Evolutionary conservation across 2,888 invertebrate genomes (phyloP).

Genomic region (Acronicta alni): DNA sequence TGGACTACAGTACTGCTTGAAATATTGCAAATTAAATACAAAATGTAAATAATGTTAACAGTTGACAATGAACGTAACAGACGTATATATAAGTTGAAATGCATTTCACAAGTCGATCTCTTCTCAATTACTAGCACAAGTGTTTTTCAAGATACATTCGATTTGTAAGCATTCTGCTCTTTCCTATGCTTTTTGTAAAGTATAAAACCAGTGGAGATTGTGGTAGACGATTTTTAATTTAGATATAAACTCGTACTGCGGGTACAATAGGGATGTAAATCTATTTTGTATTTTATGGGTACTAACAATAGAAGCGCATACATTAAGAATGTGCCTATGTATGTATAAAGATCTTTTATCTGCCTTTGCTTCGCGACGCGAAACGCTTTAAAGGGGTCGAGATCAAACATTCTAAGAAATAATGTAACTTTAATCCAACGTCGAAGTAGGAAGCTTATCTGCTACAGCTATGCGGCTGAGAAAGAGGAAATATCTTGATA

Average conservation of each 20-base stretch:
- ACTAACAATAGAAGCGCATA: constrained; percentile 15
- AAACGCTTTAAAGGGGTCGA: constrained; percentile 31
- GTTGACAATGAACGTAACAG: too few species aligned
- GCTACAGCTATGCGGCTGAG: constrained; percentile 13
- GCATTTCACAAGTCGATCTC: constrained; percentile 3
- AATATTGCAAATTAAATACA: neutral
- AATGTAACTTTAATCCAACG: constrained; percentile 19
- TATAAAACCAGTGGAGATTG: constrained; percentile 20
- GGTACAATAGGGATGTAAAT: constrained; percentile 25
- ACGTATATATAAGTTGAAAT: constrained; percentile 2
- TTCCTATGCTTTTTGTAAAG: constrained; percentile 12
- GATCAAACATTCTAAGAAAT: constrained; percentile 46
- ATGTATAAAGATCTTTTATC: constrained; percentile 23
- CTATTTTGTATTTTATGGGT: constrained; percentile 21
- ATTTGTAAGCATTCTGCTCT: constrained; percentile 13
- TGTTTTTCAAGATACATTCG: constrained; percentile 19
- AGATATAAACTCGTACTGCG: constrained; percentile 14
- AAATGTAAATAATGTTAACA: too few species aligned
- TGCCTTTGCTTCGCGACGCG: constrained; percentile 26
- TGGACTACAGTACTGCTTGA: too few species aligned
- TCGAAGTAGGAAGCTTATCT: constrained; percentile 47
- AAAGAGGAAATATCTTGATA: constrained; percentile 42
- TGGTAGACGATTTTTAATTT: constrained; percentile 17
- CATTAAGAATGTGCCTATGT: neutral
- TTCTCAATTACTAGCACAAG: constrained; percentile 9